These are phyloP conservation scores for Dasyprocta punctata DNA, from an alignment of 2,113 vertebrate genomes.

Conservation along the genomic window DNA sequence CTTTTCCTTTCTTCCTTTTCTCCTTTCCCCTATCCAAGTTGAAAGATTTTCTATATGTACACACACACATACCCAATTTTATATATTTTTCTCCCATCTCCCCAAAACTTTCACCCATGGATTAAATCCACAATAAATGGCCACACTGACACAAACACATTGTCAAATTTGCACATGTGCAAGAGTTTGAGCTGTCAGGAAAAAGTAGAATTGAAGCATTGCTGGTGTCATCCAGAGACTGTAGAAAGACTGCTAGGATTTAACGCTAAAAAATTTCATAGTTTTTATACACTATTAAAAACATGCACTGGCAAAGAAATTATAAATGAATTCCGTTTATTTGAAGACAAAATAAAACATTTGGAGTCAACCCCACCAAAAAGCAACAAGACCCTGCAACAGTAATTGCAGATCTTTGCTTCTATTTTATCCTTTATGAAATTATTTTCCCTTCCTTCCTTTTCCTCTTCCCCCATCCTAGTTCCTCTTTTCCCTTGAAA, in stretches of 20 bases:
- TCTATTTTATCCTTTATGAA: no score
- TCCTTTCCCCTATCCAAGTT: no score
- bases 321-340: background rate
- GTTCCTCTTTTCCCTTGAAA: no score
- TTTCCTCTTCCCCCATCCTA: no score
- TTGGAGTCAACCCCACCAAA: background rate
- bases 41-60: background rate
- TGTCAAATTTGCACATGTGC: background rate
- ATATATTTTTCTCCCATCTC: background rate
- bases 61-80: background rate
- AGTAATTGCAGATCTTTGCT: no score
- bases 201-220: no score
- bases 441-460: no score
- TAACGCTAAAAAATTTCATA: background rate
- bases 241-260: no score
- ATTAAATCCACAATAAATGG: background rate
- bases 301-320: background rate
- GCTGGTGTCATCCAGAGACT: no score
- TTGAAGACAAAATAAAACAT: background rate
- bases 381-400: background rate
- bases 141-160: no score
- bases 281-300: background rate
- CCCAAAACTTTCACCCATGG: background rate
- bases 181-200: no score
- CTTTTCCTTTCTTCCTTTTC: no score